A percentile compares a stretch with the other conserved stretches of the same genome.
Evolutionary conservation across 2,113 vertebrate species (phyloP).

Genomic region (Panthera leo): DNA sequence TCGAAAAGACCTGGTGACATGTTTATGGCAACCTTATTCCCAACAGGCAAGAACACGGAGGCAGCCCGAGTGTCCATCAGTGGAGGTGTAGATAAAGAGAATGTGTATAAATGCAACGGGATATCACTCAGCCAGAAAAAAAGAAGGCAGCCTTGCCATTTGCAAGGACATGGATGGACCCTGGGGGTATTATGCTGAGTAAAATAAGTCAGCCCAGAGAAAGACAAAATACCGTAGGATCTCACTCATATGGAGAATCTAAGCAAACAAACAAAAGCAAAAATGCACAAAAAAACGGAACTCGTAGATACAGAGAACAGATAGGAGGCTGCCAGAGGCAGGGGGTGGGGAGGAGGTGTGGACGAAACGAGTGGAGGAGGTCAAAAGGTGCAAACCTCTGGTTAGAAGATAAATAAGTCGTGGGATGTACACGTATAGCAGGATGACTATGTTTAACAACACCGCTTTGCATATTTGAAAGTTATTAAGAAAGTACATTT

Average conservation of each 20-base stretch:
- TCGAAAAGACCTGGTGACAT: background rate
- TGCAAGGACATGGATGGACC: background rate
- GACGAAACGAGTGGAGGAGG: background rate
- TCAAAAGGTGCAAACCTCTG: background rate
- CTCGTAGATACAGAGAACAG: background rate
- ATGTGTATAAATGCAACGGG: background rate
- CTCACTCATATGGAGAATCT: background rate
- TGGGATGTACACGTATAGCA: background rate
- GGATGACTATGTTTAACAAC: background rate
- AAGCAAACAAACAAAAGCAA: background rate
- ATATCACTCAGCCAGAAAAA: background rate
- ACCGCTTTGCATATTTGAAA: background rate
- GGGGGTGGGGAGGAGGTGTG: too few relatives aligned
- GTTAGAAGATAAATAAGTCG: background rate
- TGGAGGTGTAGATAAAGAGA: background rate
- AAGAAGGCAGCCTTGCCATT: background rate
- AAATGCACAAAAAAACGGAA: background rate
- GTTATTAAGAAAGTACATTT: background rate
- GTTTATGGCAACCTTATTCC: background rate
- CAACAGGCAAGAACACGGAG: background rate
- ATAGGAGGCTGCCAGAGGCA: background rate
- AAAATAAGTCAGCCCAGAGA: background rate
- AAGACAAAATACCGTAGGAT: background rate
- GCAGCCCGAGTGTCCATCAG: background rate
- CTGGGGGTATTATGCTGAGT: background rate